Conservation (phyloP, 2,797 vertebrate genomes). For the Dallia pectoralis region DNA sequence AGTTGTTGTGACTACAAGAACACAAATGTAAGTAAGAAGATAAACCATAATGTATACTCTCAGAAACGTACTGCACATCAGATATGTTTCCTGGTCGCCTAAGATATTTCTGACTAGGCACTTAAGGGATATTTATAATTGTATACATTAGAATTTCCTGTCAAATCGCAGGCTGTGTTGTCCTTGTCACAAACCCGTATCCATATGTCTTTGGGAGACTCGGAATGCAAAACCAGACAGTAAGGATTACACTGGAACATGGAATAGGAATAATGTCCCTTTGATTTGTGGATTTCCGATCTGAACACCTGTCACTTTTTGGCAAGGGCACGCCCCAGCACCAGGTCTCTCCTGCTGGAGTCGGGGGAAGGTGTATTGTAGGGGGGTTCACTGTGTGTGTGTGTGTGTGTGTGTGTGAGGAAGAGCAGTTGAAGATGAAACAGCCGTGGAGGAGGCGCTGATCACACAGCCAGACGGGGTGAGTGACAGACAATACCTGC, state of each 20-base stretch:
- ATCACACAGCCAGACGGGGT: constrained; percentile 78
- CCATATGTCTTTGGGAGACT: constrained; percentile 52
- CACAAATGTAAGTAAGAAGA: constrained; percentile 24
- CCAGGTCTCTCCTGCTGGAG: constrained; percentile 59
- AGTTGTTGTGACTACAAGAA: constrained; percentile 46
- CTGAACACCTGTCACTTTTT: constrained; percentile 78
- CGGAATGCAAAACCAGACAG: constrained; percentile 66
- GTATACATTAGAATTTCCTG: constrained; percentile 34
- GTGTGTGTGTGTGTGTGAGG: constrained; percentile 36
- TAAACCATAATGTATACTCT: constrained; percentile 22
- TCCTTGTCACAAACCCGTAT: constrained; percentile 50
- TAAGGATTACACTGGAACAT: constrained; percentile 69
- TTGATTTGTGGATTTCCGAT: constrained; percentile 74
- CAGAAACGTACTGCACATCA: not conserved
- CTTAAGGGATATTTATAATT: constrained; percentile 31
- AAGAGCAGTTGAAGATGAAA: constrained; percentile 69
- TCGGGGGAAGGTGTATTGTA: constrained; percentile 36
- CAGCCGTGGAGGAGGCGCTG: constrained; percentile 71
- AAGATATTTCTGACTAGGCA: constrained; percentile 4
- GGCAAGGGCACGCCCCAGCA: constrained; percentile 70
- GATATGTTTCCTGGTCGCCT: not conserved
- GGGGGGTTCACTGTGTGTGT: constrained; percentile 43
- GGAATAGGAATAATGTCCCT: constrained; percentile 71
- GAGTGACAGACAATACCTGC: constrained; percentile 82
- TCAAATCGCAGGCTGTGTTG: constrained; percentile 24